Evolutionary conservation across 2,888 invertebrate species (phyloP).

Genomic region (Eupithecia subumbrata): DNA sequence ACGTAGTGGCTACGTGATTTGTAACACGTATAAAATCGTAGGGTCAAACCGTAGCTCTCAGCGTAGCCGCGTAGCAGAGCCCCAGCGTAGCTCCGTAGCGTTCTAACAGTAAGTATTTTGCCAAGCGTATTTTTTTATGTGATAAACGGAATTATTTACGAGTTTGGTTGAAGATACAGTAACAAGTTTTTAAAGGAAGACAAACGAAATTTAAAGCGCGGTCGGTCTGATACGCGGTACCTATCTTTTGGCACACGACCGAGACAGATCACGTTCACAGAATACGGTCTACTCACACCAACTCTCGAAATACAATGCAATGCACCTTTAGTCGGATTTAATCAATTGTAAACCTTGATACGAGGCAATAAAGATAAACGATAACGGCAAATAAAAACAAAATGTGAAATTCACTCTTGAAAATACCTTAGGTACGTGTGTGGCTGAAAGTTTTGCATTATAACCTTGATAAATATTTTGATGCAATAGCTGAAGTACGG

Average conservation of each 20-base stretch:
- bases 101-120: neutral
- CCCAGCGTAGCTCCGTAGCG: conserved; percentile 25
- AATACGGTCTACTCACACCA: conserved; percentile 50
- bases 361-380: conserved; percentile 43
- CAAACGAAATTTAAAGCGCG: conserved; percentile 20
- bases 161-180: neutral
- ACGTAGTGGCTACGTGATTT: neutral
- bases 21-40: conserved; percentile 20
- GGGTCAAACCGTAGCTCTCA: neutral
- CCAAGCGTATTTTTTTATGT: neutral
- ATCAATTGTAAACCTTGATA: conserved; percentile 48
- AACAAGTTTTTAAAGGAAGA: neutral
- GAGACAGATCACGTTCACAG: conserved; percentile 55
- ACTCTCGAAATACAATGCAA: conserved; percentile 41
- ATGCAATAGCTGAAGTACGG: neutral
- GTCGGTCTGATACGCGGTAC: conserved; percentile 31
- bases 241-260: conserved; percentile 56
- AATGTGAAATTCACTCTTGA: conserved; percentile 16
- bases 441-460: neutral
- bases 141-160: neutral
- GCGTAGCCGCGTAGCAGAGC: conserved; percentile 35
- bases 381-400: conserved; percentile 32
- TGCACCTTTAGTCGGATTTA: conserved; percentile 38
- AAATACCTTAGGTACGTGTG: neutral
- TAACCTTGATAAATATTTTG: conserved; percentile 12